Percentiles rank a stretch among this genome's conserved stretches.
phyloP scores from a whole-genome alignment of 2,113 vertebrate species.

The Actenoides lindsayi region DNA sequence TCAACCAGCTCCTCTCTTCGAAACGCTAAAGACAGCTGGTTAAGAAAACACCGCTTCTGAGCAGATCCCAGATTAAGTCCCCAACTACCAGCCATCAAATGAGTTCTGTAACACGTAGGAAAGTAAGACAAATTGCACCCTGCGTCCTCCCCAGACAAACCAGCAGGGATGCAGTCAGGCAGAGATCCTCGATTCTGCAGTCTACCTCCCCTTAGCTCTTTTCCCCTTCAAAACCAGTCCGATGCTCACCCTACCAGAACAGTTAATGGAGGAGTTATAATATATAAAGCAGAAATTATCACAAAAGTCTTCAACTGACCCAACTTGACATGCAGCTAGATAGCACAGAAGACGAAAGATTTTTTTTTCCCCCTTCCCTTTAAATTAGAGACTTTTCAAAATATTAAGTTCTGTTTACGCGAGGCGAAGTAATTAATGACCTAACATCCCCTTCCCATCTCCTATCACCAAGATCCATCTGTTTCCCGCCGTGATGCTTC shows the following conservation, averaged over 20 bases:
- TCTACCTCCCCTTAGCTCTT: neutral
- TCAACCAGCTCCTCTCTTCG: neutral
- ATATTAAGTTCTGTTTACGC: conserved; percentile 72
- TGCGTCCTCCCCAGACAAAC: neutral
- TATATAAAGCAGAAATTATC: neutral
- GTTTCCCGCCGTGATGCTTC: conserved; percentile 76
- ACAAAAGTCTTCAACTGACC: neutral
- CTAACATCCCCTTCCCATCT: conserved; percentile 79
- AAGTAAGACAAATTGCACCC: neutral
- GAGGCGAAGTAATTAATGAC: conserved; percentile 75
- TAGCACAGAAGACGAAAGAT: conserved; percentile 17
- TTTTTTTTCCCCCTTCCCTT: conserved; percentile 51
- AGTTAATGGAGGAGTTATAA: neutral
- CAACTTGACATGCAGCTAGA: neutral
- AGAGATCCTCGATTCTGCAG: neutral
- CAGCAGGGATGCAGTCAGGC: neutral
- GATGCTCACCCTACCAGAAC: neutral
- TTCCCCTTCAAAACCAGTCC: neutral
- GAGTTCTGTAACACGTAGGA: neutral
- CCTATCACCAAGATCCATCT: conserved; percentile 77
- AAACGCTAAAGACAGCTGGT: neutral
- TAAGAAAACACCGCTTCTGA: neutral
- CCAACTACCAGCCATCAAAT: neutral
- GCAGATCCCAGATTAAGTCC: neutral
- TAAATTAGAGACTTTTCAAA: conserved; percentile 61